A percentile compares a stretch with the other conserved stretches of the same genome.
phyloP scores from a whole-genome alignment of 2,113 vertebrate species.

The Prunella himalayana region DNA sequence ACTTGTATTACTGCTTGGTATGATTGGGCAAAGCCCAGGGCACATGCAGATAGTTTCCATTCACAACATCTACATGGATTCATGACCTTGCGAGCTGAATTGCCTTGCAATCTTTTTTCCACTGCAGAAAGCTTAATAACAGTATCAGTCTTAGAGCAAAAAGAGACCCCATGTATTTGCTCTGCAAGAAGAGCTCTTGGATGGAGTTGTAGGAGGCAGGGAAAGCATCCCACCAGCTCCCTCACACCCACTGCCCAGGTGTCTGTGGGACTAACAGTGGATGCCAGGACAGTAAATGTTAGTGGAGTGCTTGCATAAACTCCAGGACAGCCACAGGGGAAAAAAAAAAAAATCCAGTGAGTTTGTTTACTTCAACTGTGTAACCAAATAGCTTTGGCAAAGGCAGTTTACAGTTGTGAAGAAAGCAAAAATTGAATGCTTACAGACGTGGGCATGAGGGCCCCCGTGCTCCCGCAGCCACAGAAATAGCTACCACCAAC shows the following conservation, averaged over 20 bases:
- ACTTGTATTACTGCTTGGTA: neutral
- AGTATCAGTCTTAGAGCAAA: neutral
- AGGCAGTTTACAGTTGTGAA: neutral
- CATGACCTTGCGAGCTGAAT: neutral
- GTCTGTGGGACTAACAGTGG: neutral
- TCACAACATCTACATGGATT: constrained; percentile 33
- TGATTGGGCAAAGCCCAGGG: constrained; percentile 37
- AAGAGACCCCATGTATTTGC: neutral
- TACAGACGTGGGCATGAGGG: fast-evolving
- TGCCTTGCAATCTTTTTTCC: constrained; percentile 18
- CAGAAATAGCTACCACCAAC: neutral
- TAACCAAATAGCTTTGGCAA: neutral
- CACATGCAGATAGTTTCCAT: neutral
- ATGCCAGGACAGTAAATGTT: neutral
- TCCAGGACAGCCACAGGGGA: neutral
- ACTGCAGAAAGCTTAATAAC: constrained; percentile 8
- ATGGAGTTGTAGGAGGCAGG: neutral
- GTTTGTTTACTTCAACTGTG: neutral
- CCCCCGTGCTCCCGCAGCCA: neutral
- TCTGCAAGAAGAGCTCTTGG: neutral
- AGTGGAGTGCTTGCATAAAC: neutral
- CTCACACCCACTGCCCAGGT: neutral
- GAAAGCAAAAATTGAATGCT: neutral
- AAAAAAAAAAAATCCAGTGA: neutral
- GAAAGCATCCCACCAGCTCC: neutral